phyloP scores from a whole-genome alignment of 2,113 vertebrate genomes.

The Tychaedon coryphoeus region DNA sequence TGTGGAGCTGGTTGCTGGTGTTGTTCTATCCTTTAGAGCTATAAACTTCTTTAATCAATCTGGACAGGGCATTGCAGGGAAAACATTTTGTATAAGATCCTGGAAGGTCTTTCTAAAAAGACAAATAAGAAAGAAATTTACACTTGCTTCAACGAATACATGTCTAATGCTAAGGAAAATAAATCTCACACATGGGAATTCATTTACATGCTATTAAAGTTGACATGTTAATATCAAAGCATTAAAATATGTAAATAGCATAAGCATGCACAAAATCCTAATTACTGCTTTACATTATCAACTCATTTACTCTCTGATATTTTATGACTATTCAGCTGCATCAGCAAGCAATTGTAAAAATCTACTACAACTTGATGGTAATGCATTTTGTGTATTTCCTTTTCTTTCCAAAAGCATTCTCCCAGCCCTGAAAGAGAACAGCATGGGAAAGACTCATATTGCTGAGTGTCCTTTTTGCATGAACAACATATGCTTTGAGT shows the following conservation, averaged over 20 bases:
- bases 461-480: constrained; percentile 40
- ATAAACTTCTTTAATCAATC: constrained; percentile 3
- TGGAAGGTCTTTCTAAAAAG: background rate
- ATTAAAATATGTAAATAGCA: constrained; percentile 78
- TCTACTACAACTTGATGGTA: constrained; percentile 18
- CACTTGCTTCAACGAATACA: constrained; percentile 3
- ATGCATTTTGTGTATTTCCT: background rate
- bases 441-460: background rate
- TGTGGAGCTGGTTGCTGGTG: background rate
- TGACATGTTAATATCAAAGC: constrained; percentile 71
- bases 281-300: constrained; percentile 75
- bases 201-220: constrained; percentile 63
- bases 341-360: constrained; percentile 69
- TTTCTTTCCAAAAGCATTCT: background rate
- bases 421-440: background rate
- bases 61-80: background rate
- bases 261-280: constrained; percentile 65
- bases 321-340: constrained; percentile 66
- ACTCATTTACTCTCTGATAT: constrained; percentile 71
- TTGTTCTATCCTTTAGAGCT: background rate
- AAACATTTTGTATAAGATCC: constrained; percentile 5
- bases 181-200: constrained; percentile 36
- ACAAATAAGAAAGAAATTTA: constrained; percentile 22
- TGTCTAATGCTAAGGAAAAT: background rate
- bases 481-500: constrained; percentile 63